Conservation (phyloP, 2,888 invertebrate genomes). For the Mesochorus sp. region DNA sequence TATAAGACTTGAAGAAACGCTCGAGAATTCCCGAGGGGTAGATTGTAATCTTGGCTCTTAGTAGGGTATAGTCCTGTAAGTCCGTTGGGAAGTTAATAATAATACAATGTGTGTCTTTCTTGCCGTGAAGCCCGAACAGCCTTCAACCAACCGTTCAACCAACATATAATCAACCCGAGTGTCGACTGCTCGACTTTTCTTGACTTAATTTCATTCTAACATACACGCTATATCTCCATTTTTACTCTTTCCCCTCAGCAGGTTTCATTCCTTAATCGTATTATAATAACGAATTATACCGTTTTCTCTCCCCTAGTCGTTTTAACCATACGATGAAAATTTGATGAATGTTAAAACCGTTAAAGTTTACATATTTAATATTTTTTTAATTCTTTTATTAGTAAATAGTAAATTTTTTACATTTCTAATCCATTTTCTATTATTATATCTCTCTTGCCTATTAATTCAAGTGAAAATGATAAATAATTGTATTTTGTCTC, state of each 20-base stretch:
- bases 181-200: conserved; percentile 26
- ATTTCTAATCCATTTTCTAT: too few species aligned
- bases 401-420: too few species aligned
- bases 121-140: background rate
- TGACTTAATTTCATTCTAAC: conserved; percentile 43
- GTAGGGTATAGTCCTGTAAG: conserved; percentile 19
- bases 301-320: background rate
- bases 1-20: conserved; percentile 1
- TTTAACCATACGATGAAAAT: background rate
- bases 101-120: conserved; percentile 33
- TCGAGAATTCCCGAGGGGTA: conserved; percentile 52
- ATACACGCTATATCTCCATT: conserved; percentile 3
- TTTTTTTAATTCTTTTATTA: too few species aligned
- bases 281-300: background rate
- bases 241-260: background rate
- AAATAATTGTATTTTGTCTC: too few species aligned
- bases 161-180: background rate
- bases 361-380: too few species aligned
- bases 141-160: background rate
- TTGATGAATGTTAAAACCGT: too few species aligned
- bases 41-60: conserved; percentile 47
- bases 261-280: background rate
- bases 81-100: conserved; percentile 36
- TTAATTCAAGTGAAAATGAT: too few species aligned
- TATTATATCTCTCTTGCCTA: too few species aligned